Evolutionary conservation across 2,797 vertebrate genomes (phyloP).

Genomic region (Enteromius radiatus): DNA sequence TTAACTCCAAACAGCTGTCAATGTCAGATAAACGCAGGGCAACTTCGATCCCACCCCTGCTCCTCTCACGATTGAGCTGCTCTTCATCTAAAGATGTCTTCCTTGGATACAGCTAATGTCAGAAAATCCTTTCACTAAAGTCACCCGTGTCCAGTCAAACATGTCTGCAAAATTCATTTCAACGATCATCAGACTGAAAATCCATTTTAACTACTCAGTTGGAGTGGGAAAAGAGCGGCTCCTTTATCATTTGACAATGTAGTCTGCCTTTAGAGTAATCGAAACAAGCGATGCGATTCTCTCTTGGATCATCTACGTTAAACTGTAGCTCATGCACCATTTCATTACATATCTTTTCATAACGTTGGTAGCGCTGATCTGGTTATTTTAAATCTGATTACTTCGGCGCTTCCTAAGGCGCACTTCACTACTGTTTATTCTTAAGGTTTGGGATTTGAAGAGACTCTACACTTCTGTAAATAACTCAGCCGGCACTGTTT

Average conservation of each 20-base stretch:
- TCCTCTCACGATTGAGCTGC: slow-evolving; percentile 66
- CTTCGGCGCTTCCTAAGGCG: not conserved
- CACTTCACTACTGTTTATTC: not conserved
- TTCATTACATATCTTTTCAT: slow-evolving; percentile 19
- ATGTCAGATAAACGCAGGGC: slow-evolving; percentile 82
- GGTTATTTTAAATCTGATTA: slow-evolving; percentile 27
- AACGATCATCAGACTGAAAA: slow-evolving; percentile 11
- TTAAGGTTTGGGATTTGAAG: not conserved
- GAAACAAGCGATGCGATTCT: not conserved
- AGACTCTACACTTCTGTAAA: not conserved
- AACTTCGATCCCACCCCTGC: slow-evolving; percentile 74
- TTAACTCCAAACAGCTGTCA: slow-evolving; percentile 86
- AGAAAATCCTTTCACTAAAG: slow-evolving; percentile 70
- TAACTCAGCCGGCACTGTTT: not conserved
- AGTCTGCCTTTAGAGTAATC: not conserved
- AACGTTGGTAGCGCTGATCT: not conserved
- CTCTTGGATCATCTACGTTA: not conserved
- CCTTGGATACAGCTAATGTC: slow-evolving; percentile 62
- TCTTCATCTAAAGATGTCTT: slow-evolving; percentile 62
- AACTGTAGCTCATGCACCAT: not conserved
- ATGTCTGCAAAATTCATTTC: not conserved
- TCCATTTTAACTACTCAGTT: slow-evolving; percentile 19
- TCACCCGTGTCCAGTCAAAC: slow-evolving; percentile 55
- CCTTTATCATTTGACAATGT: not conserved
- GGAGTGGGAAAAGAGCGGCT: slow-evolving; percentile 6